Base-by-base conservation (phyloP, 2,888 invertebrate species). In the Melinopterus prodromus region DNA sequence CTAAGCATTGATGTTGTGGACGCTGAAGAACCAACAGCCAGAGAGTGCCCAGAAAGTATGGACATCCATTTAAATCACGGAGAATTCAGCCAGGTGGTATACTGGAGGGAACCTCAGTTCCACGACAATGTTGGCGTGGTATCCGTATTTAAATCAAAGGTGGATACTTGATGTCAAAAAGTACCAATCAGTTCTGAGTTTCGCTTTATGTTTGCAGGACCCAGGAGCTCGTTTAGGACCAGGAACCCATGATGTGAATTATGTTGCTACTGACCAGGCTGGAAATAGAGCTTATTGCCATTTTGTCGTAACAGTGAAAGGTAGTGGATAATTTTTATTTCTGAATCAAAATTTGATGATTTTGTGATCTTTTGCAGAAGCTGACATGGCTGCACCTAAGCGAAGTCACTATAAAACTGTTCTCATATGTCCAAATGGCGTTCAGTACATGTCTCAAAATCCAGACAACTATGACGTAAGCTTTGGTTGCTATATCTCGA, bases 61-160 rank as follows among this genome's bases (percentile, higher is more conserved):
- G 92, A 92, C 82, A 91, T 92, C 35, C 87, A 89, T 16, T 86
- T 94, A 77, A 88, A 89, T 74, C 89, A 90, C 14, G 91, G 92
- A 71, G 92, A 93, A 86, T 88, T 88, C 0, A 90, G 90, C 78
- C 90, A 92, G 36, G 89, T 91, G 71, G 90, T 94, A 72, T 90
- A 90, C 82, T 94, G 94, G 94, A 90, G 91, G 71, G 94, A 94
- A 84, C 94, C 94, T 0, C 88, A 89, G 71, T 94, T 94, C 84
- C 89, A 89, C 36, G 92, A 92, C 86, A 92, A 92, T 84, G 91
- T 91, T 70, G 90, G 89, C 77, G 88, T 93, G 35, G 90, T 90
- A 79, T 90, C 90, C 79, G 88, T 92, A 72, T 92, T 92, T 86
- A 93, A 93, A 85, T 92, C 93, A 6, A 91, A 92, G 87, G 93